Evolutionary conservation across 2,888 invertebrate genomes (phyloP).

Genomic region (Noctua janthina): DNA sequence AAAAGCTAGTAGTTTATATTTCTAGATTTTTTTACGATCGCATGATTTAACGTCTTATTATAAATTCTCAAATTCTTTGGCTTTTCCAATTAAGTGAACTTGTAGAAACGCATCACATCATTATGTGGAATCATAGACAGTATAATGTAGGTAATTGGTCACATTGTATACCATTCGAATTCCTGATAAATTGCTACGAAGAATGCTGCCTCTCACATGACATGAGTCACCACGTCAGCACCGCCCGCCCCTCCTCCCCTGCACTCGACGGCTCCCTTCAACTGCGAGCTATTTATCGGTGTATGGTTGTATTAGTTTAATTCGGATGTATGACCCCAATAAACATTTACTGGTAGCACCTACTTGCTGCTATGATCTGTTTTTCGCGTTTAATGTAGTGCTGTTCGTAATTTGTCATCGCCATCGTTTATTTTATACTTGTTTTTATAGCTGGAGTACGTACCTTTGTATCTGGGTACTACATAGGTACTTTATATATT

Average conservation of each 20-base stretch:
- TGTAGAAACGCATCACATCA: neutral
- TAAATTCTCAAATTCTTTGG: neutral
- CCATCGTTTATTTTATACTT: neutral
- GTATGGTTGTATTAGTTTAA: neutral
- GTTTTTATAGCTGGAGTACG: neutral
- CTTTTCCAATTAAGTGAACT: neutral
- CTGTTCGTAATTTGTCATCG: neutral
- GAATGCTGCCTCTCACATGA: neutral
- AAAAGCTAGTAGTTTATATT: neutral
- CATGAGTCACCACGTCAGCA: neutral
- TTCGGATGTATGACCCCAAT: neutral
- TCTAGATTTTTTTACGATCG: neutral
- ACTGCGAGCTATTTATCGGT: conserved; percentile 9
- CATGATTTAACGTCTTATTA: neutral
- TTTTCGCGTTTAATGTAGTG: neutral
- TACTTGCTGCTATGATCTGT: neutral
- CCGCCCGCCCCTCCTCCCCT: neutral
- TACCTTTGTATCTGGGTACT: neutral
- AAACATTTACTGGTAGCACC: neutral
- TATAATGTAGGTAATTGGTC: conserved; percentile 6
- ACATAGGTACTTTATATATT: neutral
- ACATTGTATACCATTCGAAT: conserved; percentile 9
- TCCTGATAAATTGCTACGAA: conserved; percentile 6
- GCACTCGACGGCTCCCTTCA: neutral
- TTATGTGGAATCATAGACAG: neutral